Evolutionary conservation across 1,140 invertebrate genomes (phyloP).

Genomic region (Atopsyche davidsoni): DNA sequence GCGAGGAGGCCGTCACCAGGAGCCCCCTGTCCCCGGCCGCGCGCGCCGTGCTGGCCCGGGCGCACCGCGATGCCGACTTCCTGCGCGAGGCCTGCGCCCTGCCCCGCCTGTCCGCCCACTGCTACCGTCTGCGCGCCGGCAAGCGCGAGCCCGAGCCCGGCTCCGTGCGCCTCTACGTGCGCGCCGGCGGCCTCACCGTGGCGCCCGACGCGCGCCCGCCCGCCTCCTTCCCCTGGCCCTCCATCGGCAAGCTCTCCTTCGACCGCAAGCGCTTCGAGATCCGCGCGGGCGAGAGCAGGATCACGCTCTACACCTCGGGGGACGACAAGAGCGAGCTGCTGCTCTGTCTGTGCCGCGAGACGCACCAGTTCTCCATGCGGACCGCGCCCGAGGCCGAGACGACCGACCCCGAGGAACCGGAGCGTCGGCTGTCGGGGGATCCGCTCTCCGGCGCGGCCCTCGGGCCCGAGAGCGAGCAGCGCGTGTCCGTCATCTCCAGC

Average conservation of each 20-base stretch:
- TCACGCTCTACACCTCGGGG: slow-evolving; percentile 82
- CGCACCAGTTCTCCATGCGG: slow-evolving; percentile 92
- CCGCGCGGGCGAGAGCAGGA: slow-evolving; percentile 77
- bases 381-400: slow-evolving; percentile 78
- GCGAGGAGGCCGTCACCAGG: slow-evolving; percentile 75
- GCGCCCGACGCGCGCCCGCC: slow-evolving; percentile 62
- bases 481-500: slow-evolving; percentile 85
- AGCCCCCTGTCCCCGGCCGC: slow-evolving; percentile 55
- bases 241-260: slow-evolving; percentile 89
- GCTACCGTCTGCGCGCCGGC: slow-evolving; percentile 77
- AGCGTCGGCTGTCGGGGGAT: slow-evolving; percentile 54
- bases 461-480: slow-evolving; percentile 63
- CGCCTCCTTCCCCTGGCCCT: slow-evolving; percentile 83
- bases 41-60: slow-evolving; percentile 65
- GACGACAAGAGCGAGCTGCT: slow-evolving; percentile 90
- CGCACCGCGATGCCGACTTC: slow-evolving; percentile 77
- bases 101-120: slow-evolving; percentile 86
- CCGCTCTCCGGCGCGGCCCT: slow-evolving; percentile 60
- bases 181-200: slow-evolving; percentile 80
- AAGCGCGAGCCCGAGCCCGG: slow-evolving; percentile 73
- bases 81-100: slow-evolving; percentile 81
- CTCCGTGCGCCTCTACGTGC: slow-evolving; percentile 73
- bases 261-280: slow-evolving; percentile 97
- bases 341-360: slow-evolving; percentile 80
- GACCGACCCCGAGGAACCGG: slow-evolving; percentile 67